Base-by-base conservation (phyloP, 2,797 vertebrate genomes). In the Chaunax sp. region DNA sequence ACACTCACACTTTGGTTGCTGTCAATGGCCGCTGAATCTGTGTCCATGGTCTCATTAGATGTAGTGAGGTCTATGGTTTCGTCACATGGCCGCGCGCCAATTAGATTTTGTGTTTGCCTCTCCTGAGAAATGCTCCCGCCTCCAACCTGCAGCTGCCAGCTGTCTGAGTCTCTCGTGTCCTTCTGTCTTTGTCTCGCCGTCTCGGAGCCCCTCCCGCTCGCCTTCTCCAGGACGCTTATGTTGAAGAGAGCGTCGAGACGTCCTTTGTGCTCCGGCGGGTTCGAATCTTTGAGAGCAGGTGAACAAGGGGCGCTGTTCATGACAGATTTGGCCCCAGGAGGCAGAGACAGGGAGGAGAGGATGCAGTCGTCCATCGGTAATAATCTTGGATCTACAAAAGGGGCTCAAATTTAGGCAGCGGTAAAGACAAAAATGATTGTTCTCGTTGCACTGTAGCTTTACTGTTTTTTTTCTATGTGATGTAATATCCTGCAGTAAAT, bases 281-380 rank as follows among this genome's bases (percentile, higher is more conserved):
- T 19, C 0, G 85, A 56, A 44, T 77, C 83, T 46, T 69, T 76
- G 57, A 66, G 59, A 15, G 76, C 28, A 47, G 87, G 82, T 12
- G 85, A 76, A 30, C 56, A 60, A 23, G 88, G 71, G 44, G 64
- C 30, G 22, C 66, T 26, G 56, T 72, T 64, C 2, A 26, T 62
- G 66, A 47, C 71, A n/a, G 76, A 40, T 75, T 67, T 86, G 57
- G 78, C 62, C 66, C 74, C 77, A 0, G 84, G 84, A 62, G 89
- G 87, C 22, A 93, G 78, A n/a, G 90, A 88, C 60, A 93, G 81
- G 43, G 90, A 90, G 55, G 87, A 90, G 58, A 94, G 91, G 78
- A 93, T 93, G 83, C 88, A 92, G 88, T 92, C 87, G 25, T 93
- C 92, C 88, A 91, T 90, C 0, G 90, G 90, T 58, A 92, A 81